A percentile compares a stretch with the other conserved stretches of the same genome.
These are phyloP conservation scores for Pocillopora meandrina DNA, from an alignment of 92 coral and sea anemone species.

Conservation along the genomic window DNA sequence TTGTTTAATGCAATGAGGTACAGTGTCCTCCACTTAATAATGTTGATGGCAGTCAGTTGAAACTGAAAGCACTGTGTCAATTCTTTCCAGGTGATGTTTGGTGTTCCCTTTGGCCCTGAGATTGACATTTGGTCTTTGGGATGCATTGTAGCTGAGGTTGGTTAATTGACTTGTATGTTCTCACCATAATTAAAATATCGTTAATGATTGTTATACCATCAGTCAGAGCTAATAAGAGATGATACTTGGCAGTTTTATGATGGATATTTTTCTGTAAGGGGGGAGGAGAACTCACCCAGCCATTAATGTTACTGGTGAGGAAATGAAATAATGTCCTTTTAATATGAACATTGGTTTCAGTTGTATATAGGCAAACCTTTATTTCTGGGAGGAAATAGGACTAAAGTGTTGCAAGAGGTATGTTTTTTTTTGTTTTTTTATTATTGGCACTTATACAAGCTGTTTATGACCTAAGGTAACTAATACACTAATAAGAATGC, in stretches of 20 bases:
- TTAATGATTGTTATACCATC: neutral
- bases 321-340: too few relatives aligned
- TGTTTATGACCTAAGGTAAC: too few relatives aligned
- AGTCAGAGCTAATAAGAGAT: too few relatives aligned
- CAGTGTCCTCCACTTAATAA: neutral
- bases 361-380: slow-evolving; percentile 80
- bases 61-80: neutral
- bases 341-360: slow-evolving; percentile 34
- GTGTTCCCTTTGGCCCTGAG: slow-evolving; percentile 92
- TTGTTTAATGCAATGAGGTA: too few relatives aligned
- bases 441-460: too few relatives aligned
- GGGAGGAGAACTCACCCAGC: too few relatives aligned
- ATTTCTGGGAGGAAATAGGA: slow-evolving; percentile 72
- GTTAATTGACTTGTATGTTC: neutral
- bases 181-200: neutral
- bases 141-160: slow-evolving; percentile 90
- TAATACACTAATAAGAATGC: too few relatives aligned
- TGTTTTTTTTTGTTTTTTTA: neutral
- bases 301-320: neutral
- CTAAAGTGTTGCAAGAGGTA: slow-evolving; percentile 76
- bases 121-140: slow-evolving; percentile 98
- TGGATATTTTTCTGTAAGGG: too few relatives aligned
- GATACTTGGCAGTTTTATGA: neutral
- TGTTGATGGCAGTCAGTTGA: neutral
- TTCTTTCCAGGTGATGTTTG: slow-evolving; percentile 86